phyloP scores from a whole-genome alignment of 2,113 vertebrate species.

The Poeciliopsis prolifica region DNA sequence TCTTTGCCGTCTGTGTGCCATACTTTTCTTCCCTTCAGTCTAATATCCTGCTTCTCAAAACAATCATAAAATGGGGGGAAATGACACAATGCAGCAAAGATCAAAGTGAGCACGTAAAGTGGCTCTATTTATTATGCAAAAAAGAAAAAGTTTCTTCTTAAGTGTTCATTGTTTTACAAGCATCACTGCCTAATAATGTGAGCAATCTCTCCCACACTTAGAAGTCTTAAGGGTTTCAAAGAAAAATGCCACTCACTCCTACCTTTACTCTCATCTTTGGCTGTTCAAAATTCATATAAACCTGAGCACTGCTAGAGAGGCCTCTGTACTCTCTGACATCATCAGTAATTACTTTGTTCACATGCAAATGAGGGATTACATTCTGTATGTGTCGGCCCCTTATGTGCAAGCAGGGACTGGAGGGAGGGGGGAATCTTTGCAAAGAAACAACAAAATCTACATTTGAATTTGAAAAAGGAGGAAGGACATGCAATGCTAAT shows the following conservation, averaged over 20 bases:
- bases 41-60: constrained; percentile 23
- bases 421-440: constrained; percentile 45
- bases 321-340: constrained; percentile 51
- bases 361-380: constrained; percentile 73
- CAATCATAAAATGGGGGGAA: constrained; percentile 32
- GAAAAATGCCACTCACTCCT: constrained; percentile 40
- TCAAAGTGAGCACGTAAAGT: constrained; percentile 36
- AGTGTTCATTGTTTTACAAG: constrained; percentile 48
- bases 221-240: constrained; percentile 27
- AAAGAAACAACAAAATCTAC: constrained; percentile 62
- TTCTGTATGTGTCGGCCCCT: constrained; percentile 52
- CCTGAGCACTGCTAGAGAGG: constrained; percentile 40
- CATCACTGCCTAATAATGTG: constrained; percentile 13
- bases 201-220: constrained; percentile 54
- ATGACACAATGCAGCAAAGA: constrained; percentile 34
- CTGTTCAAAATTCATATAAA: constrained; percentile 46
- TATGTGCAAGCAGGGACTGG: constrained; percentile 67
- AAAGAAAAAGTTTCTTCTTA: constrained; percentile 32
- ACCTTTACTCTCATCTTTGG: constrained; percentile 35
- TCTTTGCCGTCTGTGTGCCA: not conserved
- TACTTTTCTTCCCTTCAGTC: not conserved
- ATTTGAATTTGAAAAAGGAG: constrained; percentile 43
- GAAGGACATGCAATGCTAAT: constrained; percentile 73
- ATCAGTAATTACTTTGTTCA: constrained; percentile 58
- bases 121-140: constrained; percentile 36